A percentile compares a stretch with the other conserved stretches of the same genome.
Conservation (phyloP, 2,888 invertebrate genomes). For the Phania funesta region DNA sequence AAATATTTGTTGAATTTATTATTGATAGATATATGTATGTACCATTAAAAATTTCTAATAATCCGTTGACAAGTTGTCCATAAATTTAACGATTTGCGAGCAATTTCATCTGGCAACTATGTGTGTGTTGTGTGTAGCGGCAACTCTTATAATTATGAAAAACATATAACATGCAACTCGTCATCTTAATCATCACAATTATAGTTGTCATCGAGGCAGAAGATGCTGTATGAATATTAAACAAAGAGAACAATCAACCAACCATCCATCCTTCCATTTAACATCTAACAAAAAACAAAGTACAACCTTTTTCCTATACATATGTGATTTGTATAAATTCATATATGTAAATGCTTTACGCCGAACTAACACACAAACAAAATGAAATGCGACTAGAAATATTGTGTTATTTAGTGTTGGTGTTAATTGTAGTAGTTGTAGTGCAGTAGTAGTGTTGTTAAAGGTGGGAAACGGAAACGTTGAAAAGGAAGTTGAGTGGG, state of each 20-base stretch:
- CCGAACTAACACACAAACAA: conserved; percentile 17
- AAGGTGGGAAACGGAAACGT: conserved; percentile 64
- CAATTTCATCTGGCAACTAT: no score
- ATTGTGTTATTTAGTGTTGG: conserved; percentile 22
- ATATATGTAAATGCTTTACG: background rate
- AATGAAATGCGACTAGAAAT: conserved; percentile 8
- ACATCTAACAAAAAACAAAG: conserved; percentile 7
- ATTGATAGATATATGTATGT: no score
- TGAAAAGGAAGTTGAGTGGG: conserved; percentile 61
- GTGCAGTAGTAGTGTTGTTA: conserved; percentile 18
- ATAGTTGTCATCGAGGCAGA: conserved; percentile 30
- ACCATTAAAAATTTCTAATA: no score
- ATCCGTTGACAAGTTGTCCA: no score
- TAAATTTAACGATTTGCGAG: no score
- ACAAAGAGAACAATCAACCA: conserved; percentile 28
- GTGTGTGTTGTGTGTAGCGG: conserved; percentile 15
- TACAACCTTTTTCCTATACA: conserved; percentile 1
- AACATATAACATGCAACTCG: conserved; percentile 35
- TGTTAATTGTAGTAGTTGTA: background rate
- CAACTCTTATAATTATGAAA: conserved; percentile 31
- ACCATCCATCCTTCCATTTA: background rate
- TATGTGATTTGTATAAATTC: background rate
- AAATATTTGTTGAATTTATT: no score
- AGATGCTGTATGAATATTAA: conserved; percentile 41
- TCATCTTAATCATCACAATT: conserved; percentile 26